Percentiles rank a stretch among this genome's conserved stretches.
These are phyloP conservation scores for Plebejus argus DNA, from an alignment of 2,888 invertebrate genomes.

Conservation along the genomic window DNA sequence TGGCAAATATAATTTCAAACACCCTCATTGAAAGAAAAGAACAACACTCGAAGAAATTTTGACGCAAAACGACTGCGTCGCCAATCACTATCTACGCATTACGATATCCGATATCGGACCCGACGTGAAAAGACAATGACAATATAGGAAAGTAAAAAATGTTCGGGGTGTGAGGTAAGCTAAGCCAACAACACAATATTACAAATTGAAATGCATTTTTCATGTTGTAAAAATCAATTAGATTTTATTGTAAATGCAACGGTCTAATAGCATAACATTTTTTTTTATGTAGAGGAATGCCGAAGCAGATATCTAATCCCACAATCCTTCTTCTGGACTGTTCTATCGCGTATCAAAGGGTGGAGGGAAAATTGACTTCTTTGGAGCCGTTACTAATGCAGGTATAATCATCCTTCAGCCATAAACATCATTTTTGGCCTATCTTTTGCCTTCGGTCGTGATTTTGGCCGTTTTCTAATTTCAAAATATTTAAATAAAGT, in stretches of 20 bases:
- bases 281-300: slow-evolving; percentile 81
- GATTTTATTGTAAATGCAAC: too few relatives aligned
- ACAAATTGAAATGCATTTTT: background rate
- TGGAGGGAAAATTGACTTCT: slow-evolving; percentile 95
- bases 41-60: too few relatives aligned
- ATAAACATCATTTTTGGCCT: too few relatives aligned
- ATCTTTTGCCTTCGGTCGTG: too few relatives aligned
- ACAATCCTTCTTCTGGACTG: slow-evolving; percentile 92
- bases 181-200: too few relatives aligned
- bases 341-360: slow-evolving; percentile 96
- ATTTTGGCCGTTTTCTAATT: too few relatives aligned
- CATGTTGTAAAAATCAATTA: background rate
- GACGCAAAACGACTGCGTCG: background rate
- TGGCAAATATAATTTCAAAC: too few relatives aligned
- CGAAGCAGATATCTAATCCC: slow-evolving; percentile 88
- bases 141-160: too few relatives aligned
- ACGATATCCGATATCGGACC: background rate
- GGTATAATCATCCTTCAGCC: slow-evolving; percentile 63
- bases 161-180: too few relatives aligned
- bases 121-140: background rate
- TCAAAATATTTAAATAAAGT: too few relatives aligned
- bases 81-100: background rate
- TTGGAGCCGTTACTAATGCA: slow-evolving; percentile 97
- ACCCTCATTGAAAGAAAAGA: too few relatives aligned
- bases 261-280: too few relatives aligned